A percentile compares a stretch with the other conserved stretches of the same genome.
phyloP scores from a whole-genome alignment of 2,888 invertebrate genomes.

The Galerucella calmariensis region DNA sequence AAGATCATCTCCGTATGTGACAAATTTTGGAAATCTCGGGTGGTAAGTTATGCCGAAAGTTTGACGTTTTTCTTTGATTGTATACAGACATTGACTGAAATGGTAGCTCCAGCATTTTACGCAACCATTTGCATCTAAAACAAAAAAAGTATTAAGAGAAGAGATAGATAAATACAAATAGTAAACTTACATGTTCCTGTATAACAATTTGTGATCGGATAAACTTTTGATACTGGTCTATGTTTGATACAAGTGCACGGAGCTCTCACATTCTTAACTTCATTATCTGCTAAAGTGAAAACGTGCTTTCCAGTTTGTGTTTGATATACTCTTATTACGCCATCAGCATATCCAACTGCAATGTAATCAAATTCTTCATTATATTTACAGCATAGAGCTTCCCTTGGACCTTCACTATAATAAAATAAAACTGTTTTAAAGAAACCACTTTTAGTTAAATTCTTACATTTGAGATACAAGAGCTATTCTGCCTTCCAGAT shows the following conservation, averaged over 20 bases:
- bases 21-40: constrained; percentile 68
- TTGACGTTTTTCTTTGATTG: constrained; percentile 74
- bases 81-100: constrained; percentile 72
- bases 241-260: constrained; percentile 73
- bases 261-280: constrained; percentile 63
- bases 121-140: constrained; percentile 73
- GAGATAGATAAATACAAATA: background rate
- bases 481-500: constrained; percentile 51
- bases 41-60: constrained; percentile 74
- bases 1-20: constrained; percentile 74
- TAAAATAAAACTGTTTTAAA: background rate
- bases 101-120: constrained; percentile 78
- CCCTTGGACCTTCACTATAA: constrained; percentile 48
- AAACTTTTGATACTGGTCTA: constrained; percentile 69
- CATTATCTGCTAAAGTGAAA: constrained; percentile 66
- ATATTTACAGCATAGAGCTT: constrained; percentile 61
- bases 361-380: constrained; percentile 71
- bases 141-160: background rate
- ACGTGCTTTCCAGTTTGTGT: constrained; percentile 66
- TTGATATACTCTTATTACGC: constrained; percentile 69
- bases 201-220: constrained; percentile 71
- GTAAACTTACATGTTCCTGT: constrained; percentile 70
- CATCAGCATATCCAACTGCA: constrained; percentile 73
- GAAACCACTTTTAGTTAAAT: background rate
- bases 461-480: constrained; percentile 53